Evolutionary conservation across 2,113 vertebrate species (phyloP), one percentile per base, ranked within the genome.

Genomic region (Aphyosemion australe): DNA sequence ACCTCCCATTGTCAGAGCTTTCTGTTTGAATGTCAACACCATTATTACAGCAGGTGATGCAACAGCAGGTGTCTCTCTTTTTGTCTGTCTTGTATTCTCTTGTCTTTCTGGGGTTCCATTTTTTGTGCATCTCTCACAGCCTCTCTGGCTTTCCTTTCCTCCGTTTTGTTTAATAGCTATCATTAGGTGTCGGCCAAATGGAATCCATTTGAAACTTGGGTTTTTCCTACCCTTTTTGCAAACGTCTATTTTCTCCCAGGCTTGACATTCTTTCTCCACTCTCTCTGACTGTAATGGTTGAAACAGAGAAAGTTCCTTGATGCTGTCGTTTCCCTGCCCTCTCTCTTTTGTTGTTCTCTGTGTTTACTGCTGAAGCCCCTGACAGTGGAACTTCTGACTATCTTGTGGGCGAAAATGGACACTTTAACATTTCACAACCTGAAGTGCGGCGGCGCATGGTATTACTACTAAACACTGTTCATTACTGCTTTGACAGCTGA

Each of bases 1-100:
- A 8, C 78, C 82, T 87, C 63, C 75, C 59, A 83, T 88, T 88
- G 86, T 87, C 63, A 59, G 61, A 71, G 74, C 74, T 72, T 66
- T 82, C 75, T 55, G 65, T 82, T 82, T 85, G 83, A 89, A 87
- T 86, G 86, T 83, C 86, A 86, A 82, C 83, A 84, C 84, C 74
- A 73, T 89, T 88, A 87, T 87, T 89, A 84, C 76, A 72, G 80
- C 83, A 79, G 78, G 82, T 85, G 83, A 83, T 78, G 84, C 79
- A 78, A 76, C 83, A 74, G 83, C 81, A 79, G 66, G 72, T 83
- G 60, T 79, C 76, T 75, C 62, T 74, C 62, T 67, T 46, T 49
- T 77, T 69, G 42, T 47, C 70, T 62, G 47, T 76, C 52, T 76
- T 10, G 7, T 18, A 52, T 26, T 6, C 19, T 47, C 68, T 42